Evolutionary conservation across 2,797 vertebrate genomes (phyloP).

Genomic region (Gymnothorax reevesii): DNA sequence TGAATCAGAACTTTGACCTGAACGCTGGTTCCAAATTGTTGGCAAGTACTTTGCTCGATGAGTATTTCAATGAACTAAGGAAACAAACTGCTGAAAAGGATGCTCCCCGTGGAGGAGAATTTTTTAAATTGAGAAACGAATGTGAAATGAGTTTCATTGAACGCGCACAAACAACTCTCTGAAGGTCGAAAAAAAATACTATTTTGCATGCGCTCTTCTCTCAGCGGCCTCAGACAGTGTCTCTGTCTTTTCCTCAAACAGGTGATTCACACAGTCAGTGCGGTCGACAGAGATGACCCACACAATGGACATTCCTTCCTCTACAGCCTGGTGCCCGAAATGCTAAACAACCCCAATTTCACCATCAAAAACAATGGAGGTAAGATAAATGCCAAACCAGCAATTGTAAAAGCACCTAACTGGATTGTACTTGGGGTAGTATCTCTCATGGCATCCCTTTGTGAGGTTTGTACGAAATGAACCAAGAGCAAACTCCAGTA

Average conservation of each 20-base stretch:
- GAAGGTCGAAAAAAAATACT: constrained; percentile 49
- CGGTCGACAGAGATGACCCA: constrained; percentile 92
- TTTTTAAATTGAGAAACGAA: constrained; percentile 63
- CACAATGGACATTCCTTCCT: constrained; percentile 93
- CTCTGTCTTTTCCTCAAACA: constrained; percentile 48
- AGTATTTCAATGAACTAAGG: constrained; percentile 67
- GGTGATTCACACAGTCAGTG: constrained; percentile 95
- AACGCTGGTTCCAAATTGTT: constrained; percentile 37
- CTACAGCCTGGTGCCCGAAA: constrained; percentile 91
- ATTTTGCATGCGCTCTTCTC: constrained; percentile 53
- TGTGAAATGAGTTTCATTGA: constrained; percentile 63
- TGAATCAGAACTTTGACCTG: constrained; percentile 11
- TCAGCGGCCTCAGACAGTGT: constrained; percentile 33
- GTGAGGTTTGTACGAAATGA: no score
- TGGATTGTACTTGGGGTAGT: no score
- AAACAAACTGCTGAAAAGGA: constrained; percentile 60
- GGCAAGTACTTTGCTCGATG: constrained; percentile 51
- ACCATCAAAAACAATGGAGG: constrained; percentile 97
- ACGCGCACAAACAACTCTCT: constrained; percentile 54
- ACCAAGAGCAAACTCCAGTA: no score
- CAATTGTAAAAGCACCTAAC: not conserved
- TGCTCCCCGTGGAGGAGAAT: constrained; percentile 43
- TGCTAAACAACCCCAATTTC: constrained; percentile 96
- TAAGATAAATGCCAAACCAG: constrained; percentile 59
- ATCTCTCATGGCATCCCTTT: no score